Conservation (phyloP, 2,113 vertebrate species). For the Trichomycterus rosablanca region DNA sequence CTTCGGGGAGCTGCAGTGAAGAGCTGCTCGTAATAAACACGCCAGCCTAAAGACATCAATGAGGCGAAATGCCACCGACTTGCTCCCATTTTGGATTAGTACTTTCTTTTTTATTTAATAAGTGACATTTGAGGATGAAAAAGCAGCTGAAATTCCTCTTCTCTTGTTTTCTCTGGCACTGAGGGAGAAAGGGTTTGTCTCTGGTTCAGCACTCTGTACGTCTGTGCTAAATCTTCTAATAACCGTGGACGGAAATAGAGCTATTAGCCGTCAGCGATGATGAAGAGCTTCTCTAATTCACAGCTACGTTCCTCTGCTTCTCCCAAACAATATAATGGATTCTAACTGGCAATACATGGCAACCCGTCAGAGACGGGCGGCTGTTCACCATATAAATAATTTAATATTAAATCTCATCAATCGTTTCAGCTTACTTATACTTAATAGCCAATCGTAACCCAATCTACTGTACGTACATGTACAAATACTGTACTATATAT, state of each 20-base stretch:
- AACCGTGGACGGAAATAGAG: constrained; percentile 5
- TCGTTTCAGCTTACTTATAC: too few relatives aligned
- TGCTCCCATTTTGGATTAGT: constrained; percentile 25
- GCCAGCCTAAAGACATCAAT: constrained; percentile 25
- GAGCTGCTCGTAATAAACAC: constrained; percentile 30
- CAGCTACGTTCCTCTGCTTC: background rate
- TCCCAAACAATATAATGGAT: background rate
- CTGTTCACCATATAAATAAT: too few relatives aligned
- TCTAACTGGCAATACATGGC: background rate
- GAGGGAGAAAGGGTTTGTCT: constrained; percentile 5
- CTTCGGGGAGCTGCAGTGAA: background rate
- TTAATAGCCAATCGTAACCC: too few relatives aligned
- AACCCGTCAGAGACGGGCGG: too few relatives aligned
- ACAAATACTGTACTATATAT: too few relatives aligned
- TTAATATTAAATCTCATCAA: too few relatives aligned
- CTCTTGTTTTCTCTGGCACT: background rate
- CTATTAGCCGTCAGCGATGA: constrained; percentile 6
- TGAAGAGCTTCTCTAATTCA: background rate
- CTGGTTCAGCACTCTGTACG: background rate
- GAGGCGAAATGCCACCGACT: constrained; percentile 22
- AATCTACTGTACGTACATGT: too few relatives aligned
- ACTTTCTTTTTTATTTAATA: constrained; percentile 16
- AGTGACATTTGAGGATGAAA: constrained; percentile 30
- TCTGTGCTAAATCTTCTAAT: constrained; percentile 22
- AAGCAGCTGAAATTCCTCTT: constrained; percentile 13